Evolutionary conservation across 2,888 invertebrate species (phyloP).

Genomic region (Limnephilus rhombicus): DNA sequence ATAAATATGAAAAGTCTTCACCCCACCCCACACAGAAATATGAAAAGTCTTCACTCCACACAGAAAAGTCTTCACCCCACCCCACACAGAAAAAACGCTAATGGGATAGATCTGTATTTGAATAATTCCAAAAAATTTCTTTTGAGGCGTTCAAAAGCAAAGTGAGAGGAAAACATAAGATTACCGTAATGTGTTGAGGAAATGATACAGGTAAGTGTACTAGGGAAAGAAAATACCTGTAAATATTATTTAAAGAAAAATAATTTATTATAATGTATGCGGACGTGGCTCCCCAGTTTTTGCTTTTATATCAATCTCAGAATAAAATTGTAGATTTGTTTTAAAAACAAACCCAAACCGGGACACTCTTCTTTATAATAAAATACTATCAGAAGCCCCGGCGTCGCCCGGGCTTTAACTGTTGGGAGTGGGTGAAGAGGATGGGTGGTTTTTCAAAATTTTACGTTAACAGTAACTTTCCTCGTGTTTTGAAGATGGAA

Average conservation of each 20-base stretch:
- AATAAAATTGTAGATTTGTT: no score
- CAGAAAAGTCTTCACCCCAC: background rate
- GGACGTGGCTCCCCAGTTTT: no score
- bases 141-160: background rate
- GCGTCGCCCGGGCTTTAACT: no score
- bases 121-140: background rate
- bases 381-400: no score
- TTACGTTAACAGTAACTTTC: no score
- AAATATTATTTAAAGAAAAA: background rate
- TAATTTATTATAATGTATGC: background rate
- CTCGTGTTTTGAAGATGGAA: no score
- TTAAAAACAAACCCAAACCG: no score
- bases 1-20: background rate
- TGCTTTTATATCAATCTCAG: background rate
- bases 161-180: background rate
- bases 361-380: no score
- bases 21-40: background rate
- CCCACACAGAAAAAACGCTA: background rate
- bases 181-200: background rate
- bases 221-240: background rate
- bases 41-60: background rate
- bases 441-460: no score
- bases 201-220: background rate
- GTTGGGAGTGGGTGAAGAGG: no score
- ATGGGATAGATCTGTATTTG: background rate